These are phyloP conservation scores for Loris lydekkerianus DNA, from an alignment of 2,797 vertebrate genomes.

Conservation along the genomic window DNA sequence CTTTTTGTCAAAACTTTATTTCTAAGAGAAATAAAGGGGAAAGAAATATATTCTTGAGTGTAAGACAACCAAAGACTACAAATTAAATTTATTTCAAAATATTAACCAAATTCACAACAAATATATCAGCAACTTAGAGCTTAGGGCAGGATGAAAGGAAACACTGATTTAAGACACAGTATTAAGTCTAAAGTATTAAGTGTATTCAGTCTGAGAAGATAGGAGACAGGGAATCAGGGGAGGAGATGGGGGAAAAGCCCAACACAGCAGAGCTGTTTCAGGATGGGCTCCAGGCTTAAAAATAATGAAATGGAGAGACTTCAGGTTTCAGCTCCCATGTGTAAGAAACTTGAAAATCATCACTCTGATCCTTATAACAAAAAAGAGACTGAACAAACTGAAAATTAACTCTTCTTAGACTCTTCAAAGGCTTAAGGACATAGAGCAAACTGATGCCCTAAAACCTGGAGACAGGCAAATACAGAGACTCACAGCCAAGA, in stretches of 20 bases:
- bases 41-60: neutral
- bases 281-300: neutral
- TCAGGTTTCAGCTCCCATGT: neutral
- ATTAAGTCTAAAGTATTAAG: neutral
- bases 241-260: neutral
- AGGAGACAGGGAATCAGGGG: neutral
- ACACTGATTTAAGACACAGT: neutral
- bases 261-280: neutral
- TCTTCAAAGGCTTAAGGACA: neutral
- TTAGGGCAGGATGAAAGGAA: neutral
- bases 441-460: neutral
- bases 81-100: conserved; percentile 17
- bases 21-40: neutral
- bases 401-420: neutral
- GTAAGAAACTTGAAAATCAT: neutral
- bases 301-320: neutral
- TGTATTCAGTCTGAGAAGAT: neutral
- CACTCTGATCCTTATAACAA: neutral
- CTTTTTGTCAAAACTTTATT: conserved; percentile 24
- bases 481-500: neutral
- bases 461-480: neutral
- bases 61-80: neutral
- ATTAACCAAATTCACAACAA: neutral
- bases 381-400: neutral
- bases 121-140: neutral